Conservation (phyloP, 2,113 vertebrate species). For the Pelodiscus sinensis region DNA sequence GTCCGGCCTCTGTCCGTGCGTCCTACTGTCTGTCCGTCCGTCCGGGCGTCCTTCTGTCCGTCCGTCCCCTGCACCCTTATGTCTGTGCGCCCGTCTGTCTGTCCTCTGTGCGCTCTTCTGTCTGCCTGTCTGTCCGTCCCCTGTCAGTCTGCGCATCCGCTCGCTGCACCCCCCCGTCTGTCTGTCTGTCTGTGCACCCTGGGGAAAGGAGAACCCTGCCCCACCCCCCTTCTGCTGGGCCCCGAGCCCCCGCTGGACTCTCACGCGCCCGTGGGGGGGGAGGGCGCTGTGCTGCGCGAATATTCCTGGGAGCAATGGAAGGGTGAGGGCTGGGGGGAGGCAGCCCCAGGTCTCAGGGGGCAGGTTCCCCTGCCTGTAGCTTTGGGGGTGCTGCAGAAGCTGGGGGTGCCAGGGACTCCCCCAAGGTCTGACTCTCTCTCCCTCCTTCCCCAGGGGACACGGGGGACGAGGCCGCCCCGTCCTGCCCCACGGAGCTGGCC, state of each 20-base stretch:
- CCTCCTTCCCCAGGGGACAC: slow-evolving; percentile 70
- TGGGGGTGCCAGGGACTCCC: neutral
- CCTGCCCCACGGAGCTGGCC: slow-evolving; percentile 72
- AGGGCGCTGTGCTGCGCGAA: neutral
- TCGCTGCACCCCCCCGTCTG: neutral
- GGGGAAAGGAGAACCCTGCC: neutral
- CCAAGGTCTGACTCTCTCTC: slow-evolving; percentile 13
- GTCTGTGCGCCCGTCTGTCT: neutral
- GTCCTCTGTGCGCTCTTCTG: neutral
- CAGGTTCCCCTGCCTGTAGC: neutral
- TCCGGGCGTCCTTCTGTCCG: neutral
- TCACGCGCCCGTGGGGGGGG: neutral
- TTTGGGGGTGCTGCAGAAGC: neutral
- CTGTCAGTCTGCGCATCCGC: slow-evolving; percentile 26
- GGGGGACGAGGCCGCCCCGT: slow-evolving; percentile 66
- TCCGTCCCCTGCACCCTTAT: slow-evolving; percentile 66
- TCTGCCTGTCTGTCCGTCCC: slow-evolving; percentile 62
- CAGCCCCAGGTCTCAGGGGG: neutral
- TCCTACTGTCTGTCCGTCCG: too few relatives aligned
- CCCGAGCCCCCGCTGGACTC: neutral
- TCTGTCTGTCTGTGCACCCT: neutral
- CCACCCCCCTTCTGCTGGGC: neutral
- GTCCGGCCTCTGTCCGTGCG: neutral
- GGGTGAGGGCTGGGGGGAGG: neutral
- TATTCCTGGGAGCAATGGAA: neutral